Conservation (phyloP, 2,797 vertebrate genomes). For the Pampus argenteus region DNA sequence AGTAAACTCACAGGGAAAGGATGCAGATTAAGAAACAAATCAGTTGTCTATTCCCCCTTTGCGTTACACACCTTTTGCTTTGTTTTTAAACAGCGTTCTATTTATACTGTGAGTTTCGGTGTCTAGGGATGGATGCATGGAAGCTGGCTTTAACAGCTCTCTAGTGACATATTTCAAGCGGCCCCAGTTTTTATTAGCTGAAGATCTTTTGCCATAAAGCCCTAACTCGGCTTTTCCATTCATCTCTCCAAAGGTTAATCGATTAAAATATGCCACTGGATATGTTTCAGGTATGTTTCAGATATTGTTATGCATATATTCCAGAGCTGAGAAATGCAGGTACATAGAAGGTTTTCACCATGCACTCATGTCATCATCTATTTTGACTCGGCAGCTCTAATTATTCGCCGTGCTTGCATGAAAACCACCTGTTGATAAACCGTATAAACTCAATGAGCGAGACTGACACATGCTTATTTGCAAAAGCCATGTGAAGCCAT, state of each 20-base stretch:
- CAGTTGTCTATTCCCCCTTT: not conserved
- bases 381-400: conserved; percentile 29
- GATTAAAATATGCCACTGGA: conserved; percentile 14
- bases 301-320: too few relatives aligned
- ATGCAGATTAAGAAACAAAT: conserved; percentile 33
- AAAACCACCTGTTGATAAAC: conserved; percentile 37
- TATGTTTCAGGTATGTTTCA: too few relatives aligned
- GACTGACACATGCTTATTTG: conserved; percentile 39
- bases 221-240: not conserved
- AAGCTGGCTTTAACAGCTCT: conserved; percentile 10
- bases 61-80: not conserved
- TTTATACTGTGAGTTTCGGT: not conserved
- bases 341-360: not conserved
- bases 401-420: conserved; percentile 36
- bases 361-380: not conserved
- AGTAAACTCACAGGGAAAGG: not conserved
- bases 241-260: conserved; percentile 19
- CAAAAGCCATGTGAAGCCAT: conserved; percentile 5
- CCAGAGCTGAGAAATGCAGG: conserved; percentile 1
- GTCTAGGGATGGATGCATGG: not conserved
- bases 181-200: not conserved
- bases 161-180: not conserved
- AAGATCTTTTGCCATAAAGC: not conserved
- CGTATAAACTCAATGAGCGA: conserved; percentile 21
- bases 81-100: not conserved